A percentile compares a stretch with the other conserved stretches of the same genome.
Conservation (phyloP, 2,797 vertebrate species). For the Bucorvus abyssinicus region DNA sequence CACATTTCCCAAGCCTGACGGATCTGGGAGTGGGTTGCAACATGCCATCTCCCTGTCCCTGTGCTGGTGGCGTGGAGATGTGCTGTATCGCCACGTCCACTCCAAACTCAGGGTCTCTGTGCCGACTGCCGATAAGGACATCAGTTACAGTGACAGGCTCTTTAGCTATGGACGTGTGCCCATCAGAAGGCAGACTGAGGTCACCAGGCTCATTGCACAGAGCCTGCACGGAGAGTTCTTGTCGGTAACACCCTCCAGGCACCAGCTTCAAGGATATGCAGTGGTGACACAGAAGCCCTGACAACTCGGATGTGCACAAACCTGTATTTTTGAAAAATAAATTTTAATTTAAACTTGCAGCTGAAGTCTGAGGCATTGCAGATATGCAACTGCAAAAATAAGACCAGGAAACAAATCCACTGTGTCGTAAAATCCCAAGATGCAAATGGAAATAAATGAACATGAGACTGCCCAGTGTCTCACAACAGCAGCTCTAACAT, state of each 20-base stretch:
- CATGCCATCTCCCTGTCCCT: background rate
- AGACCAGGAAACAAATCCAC: background rate
- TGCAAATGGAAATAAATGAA: background rate
- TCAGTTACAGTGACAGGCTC: background rate
- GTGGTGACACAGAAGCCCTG: background rate
- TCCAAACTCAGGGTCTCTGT: background rate
- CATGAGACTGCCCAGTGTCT: background rate
- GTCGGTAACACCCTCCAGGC: background rate
- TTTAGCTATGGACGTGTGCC: background rate
- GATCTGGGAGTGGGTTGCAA: background rate
- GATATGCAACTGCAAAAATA: background rate
- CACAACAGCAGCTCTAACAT: background rate
- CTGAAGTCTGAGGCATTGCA: background rate
- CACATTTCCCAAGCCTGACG: background rate
- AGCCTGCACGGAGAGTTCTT: background rate
- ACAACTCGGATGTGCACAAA: background rate
- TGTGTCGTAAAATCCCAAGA: background rate
- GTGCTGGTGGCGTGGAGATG: background rate
- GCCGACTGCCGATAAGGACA: background rate
- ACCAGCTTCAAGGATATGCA: background rate
- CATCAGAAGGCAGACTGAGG: background rate
- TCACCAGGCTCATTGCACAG: background rate
- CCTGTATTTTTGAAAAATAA: background rate
- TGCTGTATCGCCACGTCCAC: rapidly evolving
- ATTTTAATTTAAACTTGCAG: background rate